Base-by-base conservation (phyloP, 2,888 invertebrate genomes). In the Blastobasis lacticolella region DNA sequence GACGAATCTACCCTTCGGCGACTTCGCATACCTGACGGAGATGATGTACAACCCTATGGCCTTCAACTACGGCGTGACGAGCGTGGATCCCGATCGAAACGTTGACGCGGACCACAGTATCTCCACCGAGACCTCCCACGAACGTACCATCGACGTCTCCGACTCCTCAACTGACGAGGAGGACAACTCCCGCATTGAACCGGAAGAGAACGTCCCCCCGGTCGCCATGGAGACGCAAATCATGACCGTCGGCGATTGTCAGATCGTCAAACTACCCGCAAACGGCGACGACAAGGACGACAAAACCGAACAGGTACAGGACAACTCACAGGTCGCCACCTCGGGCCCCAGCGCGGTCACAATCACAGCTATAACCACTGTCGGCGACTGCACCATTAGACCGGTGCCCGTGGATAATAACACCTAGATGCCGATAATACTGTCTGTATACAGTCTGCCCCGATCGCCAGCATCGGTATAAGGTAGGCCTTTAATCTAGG, bases 1-100 rank as follows among this genome's bases (percentile, higher is more conserved):
- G n/a, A 86, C 85, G 6, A 88, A 89, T 62, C 75, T 89, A 6
- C 89, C 89, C 0, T 89, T 88, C 73, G 89, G 89, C 60, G 89
- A 89, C 62, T 89, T 89, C 71, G 85, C 87, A 1, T 89, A 89
- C 71, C 72, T 90, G 36, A 89, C 89, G 0, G 89, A 89, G 55
- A 88, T 89, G 78, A 85, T 89, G 59, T 86, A 83, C 73, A 86
- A 86, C 71, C 86, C 86, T 4, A 63, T 83, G 7, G 79, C 82
- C 0, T 87, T 77, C 67, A 70, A 73, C 41, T 86, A 80, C 68
- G 78, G 78, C 5, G 76, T 76, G 38, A 67, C 75, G 48, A 72
- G 74, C 69, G 81, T 73, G 0, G 87, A 84, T 57, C 75, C 79
- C 0, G 85, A 83, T 56, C 67, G 82, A 38, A 72, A 69, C 54